Evolutionary conservation across 2,888 invertebrate genomes (phyloP).

Genomic region (Plutella xylostella): DNA sequence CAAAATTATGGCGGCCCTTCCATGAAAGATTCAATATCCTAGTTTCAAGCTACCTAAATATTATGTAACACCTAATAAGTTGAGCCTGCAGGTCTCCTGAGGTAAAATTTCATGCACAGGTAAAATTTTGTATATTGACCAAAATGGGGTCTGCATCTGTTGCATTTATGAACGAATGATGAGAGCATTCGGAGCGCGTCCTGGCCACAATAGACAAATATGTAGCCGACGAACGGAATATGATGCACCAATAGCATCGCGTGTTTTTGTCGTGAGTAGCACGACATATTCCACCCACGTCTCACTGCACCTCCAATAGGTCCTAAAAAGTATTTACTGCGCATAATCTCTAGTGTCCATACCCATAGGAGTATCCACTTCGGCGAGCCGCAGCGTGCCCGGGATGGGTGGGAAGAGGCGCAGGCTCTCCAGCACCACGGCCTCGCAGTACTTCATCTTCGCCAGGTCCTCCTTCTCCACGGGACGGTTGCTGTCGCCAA

Average conservation of each 20-base stretch:
- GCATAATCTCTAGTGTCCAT: slow-evolving; percentile 13
- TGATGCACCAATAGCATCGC: background rate
- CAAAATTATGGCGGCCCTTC: background rate
- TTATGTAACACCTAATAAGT: background rate
- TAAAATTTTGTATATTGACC: background rate
- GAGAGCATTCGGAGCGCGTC: no score
- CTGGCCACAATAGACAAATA: background rate
- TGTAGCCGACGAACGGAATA: background rate
- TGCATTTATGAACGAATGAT: no score
- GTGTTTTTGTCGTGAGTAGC: background rate
- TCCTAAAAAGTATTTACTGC: background rate
- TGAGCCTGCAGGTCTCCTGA: background rate
- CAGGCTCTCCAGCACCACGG: slow-evolving; percentile 36
- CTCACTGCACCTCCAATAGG: no score
- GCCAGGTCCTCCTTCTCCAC: slow-evolving; percentile 33
- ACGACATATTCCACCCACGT: no score
- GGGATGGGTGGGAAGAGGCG: slow-evolving; percentile 38
- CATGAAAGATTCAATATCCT: background rate
- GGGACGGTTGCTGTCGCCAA: slow-evolving; percentile 31
- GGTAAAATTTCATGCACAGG: background rate
- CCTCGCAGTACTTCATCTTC: slow-evolving; percentile 38
- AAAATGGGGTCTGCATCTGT: no score
- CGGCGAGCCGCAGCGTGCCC: slow-evolving; percentile 31
- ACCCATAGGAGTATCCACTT: slow-evolving; percentile 35
- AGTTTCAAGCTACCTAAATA: background rate